Base-by-base conservation (phyloP, 2,797 vertebrate genomes). In the Anabacerthia variegaticeps region DNA sequence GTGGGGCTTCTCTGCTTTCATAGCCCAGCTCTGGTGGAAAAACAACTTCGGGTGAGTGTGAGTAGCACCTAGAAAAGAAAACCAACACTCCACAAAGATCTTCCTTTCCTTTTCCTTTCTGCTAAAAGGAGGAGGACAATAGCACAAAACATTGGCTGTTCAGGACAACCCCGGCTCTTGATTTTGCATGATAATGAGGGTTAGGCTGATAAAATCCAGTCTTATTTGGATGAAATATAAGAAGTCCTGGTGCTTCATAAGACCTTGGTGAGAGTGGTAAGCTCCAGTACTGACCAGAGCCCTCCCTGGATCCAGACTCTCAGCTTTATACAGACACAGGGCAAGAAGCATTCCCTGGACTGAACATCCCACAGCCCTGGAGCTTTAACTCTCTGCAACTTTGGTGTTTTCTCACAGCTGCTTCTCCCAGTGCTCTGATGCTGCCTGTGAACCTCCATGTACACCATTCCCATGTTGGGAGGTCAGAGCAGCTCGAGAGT, bases 391-490 rank as follows among this genome's bases (percentile, higher is more conserved):
- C 58, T 68, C 66, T 51, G 48, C 51, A 51, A 36, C 58, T 11
- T 4, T 4, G 14, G 8, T 43, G 41, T 55, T 44, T 52, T 43
- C 54, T 58, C 54, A 23, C 15, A 13, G 52, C 48, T 63, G 43
- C 66, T 65, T 34, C 67, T 88, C 20, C 30, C 48, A 7, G 12
- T 21, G 48, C 48, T 52, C 59, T 72, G 34, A 34, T 63, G 73
- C 48, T 67, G 39, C 54, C 51, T 37, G 15, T 16, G n/a, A 46
- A 14, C 10, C 21, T 34, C 59, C 61, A 14, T 13, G 20, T 23
- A 7, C 32, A 22, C 23, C 0, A 2, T 46, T 21, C 10, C 27
- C 41, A 66, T 17, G 27, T 0, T 0, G 30, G 21, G 34, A 48
- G 17, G 36, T 12, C 1, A 0, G 65, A 28, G 68, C 39, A 61